Percentiles rank a stretch among this genome's conserved stretches.
These are phyloP conservation scores for Sinotaia quadrata DNA, from an alignment of 2,888 invertebrate genomes.

Conservation along the genomic window DNA sequence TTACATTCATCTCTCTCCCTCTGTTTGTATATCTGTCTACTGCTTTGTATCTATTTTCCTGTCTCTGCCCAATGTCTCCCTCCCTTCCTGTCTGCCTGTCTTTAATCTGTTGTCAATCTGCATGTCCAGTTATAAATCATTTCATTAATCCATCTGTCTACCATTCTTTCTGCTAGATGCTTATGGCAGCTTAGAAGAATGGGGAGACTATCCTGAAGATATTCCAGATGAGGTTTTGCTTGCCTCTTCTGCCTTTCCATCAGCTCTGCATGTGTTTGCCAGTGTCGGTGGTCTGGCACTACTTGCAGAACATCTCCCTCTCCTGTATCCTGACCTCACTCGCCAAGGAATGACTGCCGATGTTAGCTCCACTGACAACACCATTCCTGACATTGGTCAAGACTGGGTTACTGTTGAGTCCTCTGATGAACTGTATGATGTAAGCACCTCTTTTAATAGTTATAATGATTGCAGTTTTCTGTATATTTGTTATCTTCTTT, in stretches of 20 bases:
- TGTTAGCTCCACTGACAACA: slow-evolving; percentile 36
- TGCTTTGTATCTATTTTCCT: too few species aligned
- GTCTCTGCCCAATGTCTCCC: too few species aligned
- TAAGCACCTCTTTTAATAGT: slow-evolving; percentile 27
- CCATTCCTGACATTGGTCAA: slow-evolving; percentile 44
- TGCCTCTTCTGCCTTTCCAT: slow-evolving; percentile 65
- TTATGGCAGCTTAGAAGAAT: slow-evolving; percentile 34
- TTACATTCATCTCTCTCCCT: too few species aligned
- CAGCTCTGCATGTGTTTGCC: slow-evolving; percentile 87
- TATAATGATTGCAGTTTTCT: neutral
- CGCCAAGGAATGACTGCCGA: slow-evolving; percentile 72
- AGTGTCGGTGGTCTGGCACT: slow-evolving; percentile 89
- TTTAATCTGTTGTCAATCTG: too few species aligned
- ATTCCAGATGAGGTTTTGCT: slow-evolving; percentile 61
- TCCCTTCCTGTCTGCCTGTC: too few species aligned
- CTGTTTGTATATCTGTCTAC: too few species aligned
- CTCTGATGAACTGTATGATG: slow-evolving; percentile 61
- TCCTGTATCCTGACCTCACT: slow-evolving; percentile 86
- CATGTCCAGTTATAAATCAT: too few species aligned
- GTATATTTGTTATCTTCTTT: neutral
- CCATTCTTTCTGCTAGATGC: slow-evolving; percentile 10
- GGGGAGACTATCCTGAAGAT: slow-evolving; percentile 46
- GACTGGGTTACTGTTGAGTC: slow-evolving; percentile 77
- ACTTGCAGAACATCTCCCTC: slow-evolving; percentile 89
- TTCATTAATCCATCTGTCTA: too few species aligned